A percentile compares a stretch with the other conserved stretches of the same genome.
These are phyloP conservation scores for Regulus satrapa DNA, from an alignment of 2,113 vertebrate genomes.

Conservation along the genomic window DNA sequence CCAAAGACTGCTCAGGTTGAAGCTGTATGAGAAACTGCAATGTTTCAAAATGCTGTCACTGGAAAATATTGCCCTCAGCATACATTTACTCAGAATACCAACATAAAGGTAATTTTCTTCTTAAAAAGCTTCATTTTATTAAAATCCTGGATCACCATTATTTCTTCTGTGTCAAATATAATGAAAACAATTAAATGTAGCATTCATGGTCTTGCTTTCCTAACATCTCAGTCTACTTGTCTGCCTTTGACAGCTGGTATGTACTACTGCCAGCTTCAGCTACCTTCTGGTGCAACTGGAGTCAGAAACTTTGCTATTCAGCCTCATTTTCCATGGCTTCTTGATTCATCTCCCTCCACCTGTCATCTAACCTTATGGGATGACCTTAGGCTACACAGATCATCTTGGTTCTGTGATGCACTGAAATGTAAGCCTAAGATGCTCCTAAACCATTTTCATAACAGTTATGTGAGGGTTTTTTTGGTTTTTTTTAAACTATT, in stretches of 20 bases:
- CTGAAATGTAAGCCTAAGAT: background rate
- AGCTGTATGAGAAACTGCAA: background rate
- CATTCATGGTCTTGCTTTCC: background rate
- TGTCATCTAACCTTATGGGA: background rate
- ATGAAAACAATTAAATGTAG: background rate
- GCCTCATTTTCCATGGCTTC: background rate
- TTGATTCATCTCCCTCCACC: background rate
- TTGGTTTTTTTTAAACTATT: too few relatives aligned
- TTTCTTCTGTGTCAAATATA: background rate
- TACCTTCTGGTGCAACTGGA: background rate
- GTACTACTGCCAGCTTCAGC: background rate
- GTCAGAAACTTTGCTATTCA: background rate
- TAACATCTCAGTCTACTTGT: background rate
- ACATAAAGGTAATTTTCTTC: background rate
- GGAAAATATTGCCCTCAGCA: background rate
- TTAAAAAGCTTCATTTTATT: background rate
- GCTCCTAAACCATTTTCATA: background rate
- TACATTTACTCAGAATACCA: background rate
- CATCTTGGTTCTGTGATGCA: background rate
- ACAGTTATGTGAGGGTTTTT: rapidly evolving
- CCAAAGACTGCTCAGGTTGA: background rate
- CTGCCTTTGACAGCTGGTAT: background rate
- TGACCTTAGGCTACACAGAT: background rate
- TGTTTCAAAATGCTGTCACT: background rate
- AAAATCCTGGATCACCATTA: background rate